These are phyloP conservation scores for Nomia melanderi DNA, from an alignment of 1,140 invertebrate species.

Conservation along the genomic window DNA sequence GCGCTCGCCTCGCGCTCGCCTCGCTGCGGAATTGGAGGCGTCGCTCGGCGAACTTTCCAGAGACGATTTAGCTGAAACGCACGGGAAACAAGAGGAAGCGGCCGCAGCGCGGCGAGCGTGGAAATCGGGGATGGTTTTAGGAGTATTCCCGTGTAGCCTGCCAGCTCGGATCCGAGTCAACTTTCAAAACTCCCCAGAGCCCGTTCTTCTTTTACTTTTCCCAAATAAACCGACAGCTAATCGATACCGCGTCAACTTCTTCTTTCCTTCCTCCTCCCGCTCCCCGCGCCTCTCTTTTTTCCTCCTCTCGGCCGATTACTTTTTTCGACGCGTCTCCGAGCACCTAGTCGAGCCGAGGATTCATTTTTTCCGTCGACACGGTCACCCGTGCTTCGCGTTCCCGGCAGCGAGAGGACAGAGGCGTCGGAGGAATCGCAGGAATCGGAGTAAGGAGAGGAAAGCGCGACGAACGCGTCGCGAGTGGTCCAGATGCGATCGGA, in stretches of 20 bases:
- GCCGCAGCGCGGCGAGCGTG: background rate
- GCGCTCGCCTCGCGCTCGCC: background rate
- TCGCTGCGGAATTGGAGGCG: background rate
- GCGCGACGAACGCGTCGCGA: constrained; percentile 60
- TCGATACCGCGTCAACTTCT: constrained; percentile 70
- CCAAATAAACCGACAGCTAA: constrained; percentile 79
- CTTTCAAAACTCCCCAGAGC: constrained; percentile 70
- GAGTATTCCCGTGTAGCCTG: constrained; percentile 78
- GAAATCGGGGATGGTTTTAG: constrained; percentile 59
- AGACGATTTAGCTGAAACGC: background rate
- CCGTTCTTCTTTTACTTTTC: constrained; percentile 79
- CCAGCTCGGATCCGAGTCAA: constrained; percentile 69
- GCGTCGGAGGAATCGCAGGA: too few species aligned
- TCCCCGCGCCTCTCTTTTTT: too few species aligned
- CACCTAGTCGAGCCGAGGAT: background rate
- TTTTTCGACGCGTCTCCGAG: background rate
- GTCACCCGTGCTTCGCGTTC: background rate
- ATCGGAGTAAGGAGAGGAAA: background rate
- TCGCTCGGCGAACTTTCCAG: background rate
- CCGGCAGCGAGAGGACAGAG: background rate
- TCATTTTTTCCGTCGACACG: background rate
- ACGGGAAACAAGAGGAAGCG: background rate
- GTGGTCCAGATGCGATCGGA: constrained; percentile 72
- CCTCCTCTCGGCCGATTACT: background rate
- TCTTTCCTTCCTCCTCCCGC: background rate